Evolutionary conservation across 2,888 invertebrate genomes (phyloP), one percentile per base, ranked within the genome.

Genomic region (Drosophila nigricruria): DNA sequence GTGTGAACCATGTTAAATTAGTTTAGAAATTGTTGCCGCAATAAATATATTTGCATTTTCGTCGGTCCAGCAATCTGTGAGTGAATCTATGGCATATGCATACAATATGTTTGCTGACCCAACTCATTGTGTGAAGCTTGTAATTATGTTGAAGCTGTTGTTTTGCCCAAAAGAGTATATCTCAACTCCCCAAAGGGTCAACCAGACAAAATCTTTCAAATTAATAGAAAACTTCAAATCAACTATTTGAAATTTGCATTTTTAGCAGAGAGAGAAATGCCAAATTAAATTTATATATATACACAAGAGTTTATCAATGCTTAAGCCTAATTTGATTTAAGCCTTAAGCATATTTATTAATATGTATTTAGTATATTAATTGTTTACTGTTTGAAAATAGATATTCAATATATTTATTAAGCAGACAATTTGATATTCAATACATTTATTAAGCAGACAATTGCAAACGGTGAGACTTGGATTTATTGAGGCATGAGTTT

Each of bases 11-110:
- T 79, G 82, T 74, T 82, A 88, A 85, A 82, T 88, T 82, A 83
- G 83, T 85, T 83, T 77, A 70, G 86, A 80, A 82, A 77, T 88
- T 79, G 88, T 82, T 88, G 83, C 65, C 67, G 67, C 85, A 65
- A 84, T 87, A 82, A 82, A 87, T 87, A 77, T 69, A 83, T 83
- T 85, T 83, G 74, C 81, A 85, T 82, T 69, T 71, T 70, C 56
- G 57, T 64, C 65, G 74, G 40, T 45, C 45, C 49, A 43, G 49
- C 70, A 78, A 74, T 73, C 56, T 77, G 62, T 42, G 50, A 59
- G 62, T 42, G 50, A 59, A 66, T 60, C 56, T 40, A 56, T 60
- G 20, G 38, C 40, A 76, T 76, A 65, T 82, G 68, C 63, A 70
- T 16, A 67, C 85, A 76, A 76, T 88, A 87, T 81, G 85, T 64